A percentile compares a stretch with the other conserved stretches of the same genome.
Conservation (phyloP, 2,888 invertebrate genomes). For the Nemotelus pantherinus region DNA sequence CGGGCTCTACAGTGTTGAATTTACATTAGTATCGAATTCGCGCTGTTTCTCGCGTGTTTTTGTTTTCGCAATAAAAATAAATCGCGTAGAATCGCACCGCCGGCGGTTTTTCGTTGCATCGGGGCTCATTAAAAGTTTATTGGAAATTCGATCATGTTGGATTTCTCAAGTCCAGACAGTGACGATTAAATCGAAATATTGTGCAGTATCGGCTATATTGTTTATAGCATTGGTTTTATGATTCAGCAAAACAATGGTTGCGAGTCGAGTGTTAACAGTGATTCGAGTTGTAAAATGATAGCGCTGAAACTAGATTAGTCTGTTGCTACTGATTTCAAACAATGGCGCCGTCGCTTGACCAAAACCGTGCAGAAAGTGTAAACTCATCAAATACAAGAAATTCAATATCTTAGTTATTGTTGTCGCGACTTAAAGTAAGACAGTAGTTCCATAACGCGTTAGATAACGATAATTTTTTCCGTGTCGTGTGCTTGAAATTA, state of each 20-base stretch:
- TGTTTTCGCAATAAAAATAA: background rate
- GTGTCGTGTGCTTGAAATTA: conserved; percentile 8
- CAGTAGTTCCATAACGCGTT: conserved; percentile 27
- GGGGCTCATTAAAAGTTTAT: background rate
- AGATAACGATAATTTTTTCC: conserved; percentile 28
- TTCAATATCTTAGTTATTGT: conserved; percentile 38
- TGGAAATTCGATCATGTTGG: background rate
- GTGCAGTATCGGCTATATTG: background rate
- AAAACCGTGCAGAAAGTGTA: background rate
- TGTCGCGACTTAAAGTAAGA: conserved; percentile 17
- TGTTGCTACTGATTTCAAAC: conserved; percentile 18
- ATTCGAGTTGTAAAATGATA: conserved; percentile 29
- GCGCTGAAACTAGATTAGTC: conserved; percentile 12
- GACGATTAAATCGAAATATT: background rate
- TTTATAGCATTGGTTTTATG: background rate
- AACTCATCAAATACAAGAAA: conserved; percentile 28
- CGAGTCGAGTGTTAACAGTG: conserved; percentile 3
- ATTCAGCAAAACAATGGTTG: conserved; percentile 4
- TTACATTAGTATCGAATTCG: conserved; percentile 9
- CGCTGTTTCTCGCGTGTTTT: conserved; percentile 10
- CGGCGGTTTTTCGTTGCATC: background rate
- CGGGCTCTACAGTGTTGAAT: background rate
- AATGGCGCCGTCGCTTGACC: conserved; percentile 29
- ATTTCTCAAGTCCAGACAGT: background rate
- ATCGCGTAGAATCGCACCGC: conserved; percentile 13